These are phyloP conservation scores for Sphyrna mokarran DNA, from an alignment of 2,113 vertebrate genomes.

Conservation along the genomic window DNA sequence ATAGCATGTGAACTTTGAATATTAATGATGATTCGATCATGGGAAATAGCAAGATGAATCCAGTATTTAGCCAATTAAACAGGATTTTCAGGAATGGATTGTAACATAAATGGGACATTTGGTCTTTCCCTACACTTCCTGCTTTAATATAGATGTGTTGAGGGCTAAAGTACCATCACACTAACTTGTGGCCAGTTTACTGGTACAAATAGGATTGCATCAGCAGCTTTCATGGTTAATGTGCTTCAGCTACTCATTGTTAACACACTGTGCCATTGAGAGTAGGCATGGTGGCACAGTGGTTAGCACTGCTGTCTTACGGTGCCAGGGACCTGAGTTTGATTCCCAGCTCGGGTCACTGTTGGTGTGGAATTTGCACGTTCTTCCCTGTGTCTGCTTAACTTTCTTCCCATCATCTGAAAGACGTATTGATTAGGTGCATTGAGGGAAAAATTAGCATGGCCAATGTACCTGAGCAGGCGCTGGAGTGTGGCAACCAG, in stretches of 20 bases:
- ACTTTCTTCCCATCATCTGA: too few species aligned
- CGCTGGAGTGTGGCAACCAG: too few species aligned
- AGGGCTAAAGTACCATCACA: background rate
- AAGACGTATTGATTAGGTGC: too few species aligned
- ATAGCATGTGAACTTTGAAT: background rate
- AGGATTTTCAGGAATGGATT: background rate
- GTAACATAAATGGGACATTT: background rate
- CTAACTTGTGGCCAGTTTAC: background rate
- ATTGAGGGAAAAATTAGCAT: too few species aligned
- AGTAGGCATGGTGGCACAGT: background rate
- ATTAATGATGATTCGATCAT: background rate
- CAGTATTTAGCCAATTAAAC: background rate
- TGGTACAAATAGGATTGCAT: background rate
- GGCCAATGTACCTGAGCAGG: too few species aligned
- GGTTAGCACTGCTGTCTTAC: too few species aligned
- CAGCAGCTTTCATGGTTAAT: background rate
- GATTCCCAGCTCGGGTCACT: too few species aligned
- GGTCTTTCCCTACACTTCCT: background rate
- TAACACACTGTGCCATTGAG: background rate
- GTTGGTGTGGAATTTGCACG: too few species aligned
- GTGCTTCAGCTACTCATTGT: background rate
- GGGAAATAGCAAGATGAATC: background rate
- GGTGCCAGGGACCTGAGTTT: too few species aligned
- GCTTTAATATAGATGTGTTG: background rate
- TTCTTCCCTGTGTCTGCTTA: too few species aligned